Evolutionary conservation across 2,113 vertebrate species (phyloP).

Genomic region (Rhinogobius similis): DNA sequence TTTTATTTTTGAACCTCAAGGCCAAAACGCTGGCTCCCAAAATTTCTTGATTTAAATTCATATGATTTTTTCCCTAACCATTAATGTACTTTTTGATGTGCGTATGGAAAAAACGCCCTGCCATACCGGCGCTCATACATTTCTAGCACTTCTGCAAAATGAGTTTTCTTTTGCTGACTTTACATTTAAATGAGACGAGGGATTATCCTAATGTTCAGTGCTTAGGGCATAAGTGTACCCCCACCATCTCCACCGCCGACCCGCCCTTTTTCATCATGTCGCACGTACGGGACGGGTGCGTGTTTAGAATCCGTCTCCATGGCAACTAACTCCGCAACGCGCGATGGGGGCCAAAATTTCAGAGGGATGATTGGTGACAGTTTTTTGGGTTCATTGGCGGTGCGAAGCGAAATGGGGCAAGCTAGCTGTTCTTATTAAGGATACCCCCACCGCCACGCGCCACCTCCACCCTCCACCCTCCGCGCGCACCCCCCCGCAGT

Average conservation of each 20-base stretch:
- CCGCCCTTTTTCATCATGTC: neutral
- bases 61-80: neutral
- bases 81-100: neutral
- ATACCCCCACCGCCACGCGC: neutral
- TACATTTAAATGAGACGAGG: constrained; percentile 72
- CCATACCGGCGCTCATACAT: constrained; percentile 27
- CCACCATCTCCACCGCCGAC: neutral
- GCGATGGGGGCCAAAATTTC: constrained; percentile 44
- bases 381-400: constrained; percentile 25
- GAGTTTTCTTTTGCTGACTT: constrained; percentile 74
- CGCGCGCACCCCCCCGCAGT: constrained; percentile 6
- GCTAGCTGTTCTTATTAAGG: constrained; percentile 19
- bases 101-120: neutral
- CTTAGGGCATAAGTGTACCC: constrained; percentile 51
- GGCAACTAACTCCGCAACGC: constrained; percentile 52
- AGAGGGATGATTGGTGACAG: constrained; percentile 28
- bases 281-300: constrained; percentile 24
- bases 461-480: constrained; percentile 10
- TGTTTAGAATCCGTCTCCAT: constrained; percentile 52
- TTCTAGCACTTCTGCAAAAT: constrained; percentile 42
- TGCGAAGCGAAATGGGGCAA: constrained; percentile 15
- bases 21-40: neutral
- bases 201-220: constrained; percentile 71
- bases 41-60: constrained; percentile 14
- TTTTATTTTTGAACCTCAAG: neutral